Percentiles rank a stretch among this genome's conserved stretches.
These are phyloP conservation scores for Drosophila biarmipes DNA, from an alignment of 1,140 invertebrate species.

Conservation along the genomic window DNA sequence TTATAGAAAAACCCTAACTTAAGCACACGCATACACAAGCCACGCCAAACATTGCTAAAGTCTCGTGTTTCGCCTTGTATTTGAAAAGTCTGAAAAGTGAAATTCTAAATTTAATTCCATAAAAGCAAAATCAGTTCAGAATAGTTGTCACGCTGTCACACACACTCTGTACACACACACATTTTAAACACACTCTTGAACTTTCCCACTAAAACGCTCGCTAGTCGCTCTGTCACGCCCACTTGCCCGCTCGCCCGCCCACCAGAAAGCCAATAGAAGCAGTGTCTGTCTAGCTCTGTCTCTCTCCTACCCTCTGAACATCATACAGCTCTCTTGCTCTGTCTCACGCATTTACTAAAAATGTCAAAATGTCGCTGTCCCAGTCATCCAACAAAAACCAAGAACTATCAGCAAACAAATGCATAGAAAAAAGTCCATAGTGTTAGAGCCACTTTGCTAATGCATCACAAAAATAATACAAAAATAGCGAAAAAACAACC, in stretches of 20 bases:
- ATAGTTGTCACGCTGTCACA: conserved; percentile 51
- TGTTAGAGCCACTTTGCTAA: conserved; percentile 69
- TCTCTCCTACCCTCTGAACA: conserved; percentile 34
- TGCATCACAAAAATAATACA: conserved; percentile 60
- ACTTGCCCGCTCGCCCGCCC: conserved; percentile 60
- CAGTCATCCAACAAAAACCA: conserved; percentile 34
- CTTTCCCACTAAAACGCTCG: conserved; percentile 28
- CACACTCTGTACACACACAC: conserved; percentile 30
- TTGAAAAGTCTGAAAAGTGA: conserved; percentile 23
- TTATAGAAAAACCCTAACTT: conserved; percentile 32
- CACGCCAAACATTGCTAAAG: conserved; percentile 18
- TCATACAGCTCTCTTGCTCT: conserved; percentile 41
- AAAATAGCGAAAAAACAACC: conserved; percentile 3
- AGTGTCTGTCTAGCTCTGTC: conserved; percentile 15
- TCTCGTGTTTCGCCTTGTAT: conserved; percentile 51
- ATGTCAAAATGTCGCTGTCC: conserved; percentile 71
- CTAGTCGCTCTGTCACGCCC: conserved; percentile 55
- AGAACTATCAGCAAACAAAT: conserved; percentile 30
- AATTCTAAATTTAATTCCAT: conserved; percentile 25
- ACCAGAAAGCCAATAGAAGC: conserved; percentile 17
- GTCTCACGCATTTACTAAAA: conserved; percentile 75
- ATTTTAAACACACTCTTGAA: conserved; percentile 21
- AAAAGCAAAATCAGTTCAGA: conserved; percentile 10
- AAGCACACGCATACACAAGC: conserved; percentile 49
- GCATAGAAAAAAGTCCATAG: conserved; percentile 30